Percentiles rank a stretch among this genome's conserved stretches.
Evolutionary conservation across 1,140 invertebrate species (phyloP).

Genomic region (Zaprionus tsacasi): DNA sequence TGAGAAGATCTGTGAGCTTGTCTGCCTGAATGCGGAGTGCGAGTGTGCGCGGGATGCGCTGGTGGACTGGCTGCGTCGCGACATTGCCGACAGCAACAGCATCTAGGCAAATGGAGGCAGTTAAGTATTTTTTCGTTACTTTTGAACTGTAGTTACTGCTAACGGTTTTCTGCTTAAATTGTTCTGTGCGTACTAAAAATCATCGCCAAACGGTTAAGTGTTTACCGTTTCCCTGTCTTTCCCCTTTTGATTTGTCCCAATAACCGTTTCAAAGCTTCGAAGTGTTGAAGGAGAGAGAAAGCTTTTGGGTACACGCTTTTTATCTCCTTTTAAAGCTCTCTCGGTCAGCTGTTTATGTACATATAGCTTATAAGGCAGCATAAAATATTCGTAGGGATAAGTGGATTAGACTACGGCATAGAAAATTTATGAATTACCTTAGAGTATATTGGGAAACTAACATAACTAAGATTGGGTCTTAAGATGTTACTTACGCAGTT

Average conservation of each 20-base stretch:
- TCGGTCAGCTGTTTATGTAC: neutral
- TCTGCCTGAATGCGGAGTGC: slow-evolving; percentile 56
- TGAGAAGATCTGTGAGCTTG: slow-evolving; percentile 36
- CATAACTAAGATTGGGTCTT: neutral
- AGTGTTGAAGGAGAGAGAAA: neutral
- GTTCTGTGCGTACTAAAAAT: slow-evolving; percentile 1
- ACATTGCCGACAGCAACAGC: slow-evolving; percentile 64
- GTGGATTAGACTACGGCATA: slow-evolving; percentile 1
- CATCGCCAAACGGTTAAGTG: neutral
- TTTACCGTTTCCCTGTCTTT: neutral
- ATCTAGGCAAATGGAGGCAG: slow-evolving; percentile 5
- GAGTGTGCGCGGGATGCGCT: slow-evolving; percentile 64
- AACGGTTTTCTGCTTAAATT: slow-evolving; percentile 36
- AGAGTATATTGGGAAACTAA: neutral
- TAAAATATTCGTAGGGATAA: slow-evolving; percentile 2
- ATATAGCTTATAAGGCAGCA: neutral
- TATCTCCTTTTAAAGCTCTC: neutral
- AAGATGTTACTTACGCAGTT: neutral
- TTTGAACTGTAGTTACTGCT: slow-evolving; percentile 1
- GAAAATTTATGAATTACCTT: neutral
- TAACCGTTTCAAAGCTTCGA: neutral
- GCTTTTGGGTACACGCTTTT: neutral
- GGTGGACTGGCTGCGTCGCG: slow-evolving; percentile 66
- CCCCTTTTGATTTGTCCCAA: neutral
- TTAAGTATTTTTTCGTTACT: neutral